Evolutionary conservation across 2,888 invertebrate species (phyloP).

Genomic region (Agrochola lota): DNA sequence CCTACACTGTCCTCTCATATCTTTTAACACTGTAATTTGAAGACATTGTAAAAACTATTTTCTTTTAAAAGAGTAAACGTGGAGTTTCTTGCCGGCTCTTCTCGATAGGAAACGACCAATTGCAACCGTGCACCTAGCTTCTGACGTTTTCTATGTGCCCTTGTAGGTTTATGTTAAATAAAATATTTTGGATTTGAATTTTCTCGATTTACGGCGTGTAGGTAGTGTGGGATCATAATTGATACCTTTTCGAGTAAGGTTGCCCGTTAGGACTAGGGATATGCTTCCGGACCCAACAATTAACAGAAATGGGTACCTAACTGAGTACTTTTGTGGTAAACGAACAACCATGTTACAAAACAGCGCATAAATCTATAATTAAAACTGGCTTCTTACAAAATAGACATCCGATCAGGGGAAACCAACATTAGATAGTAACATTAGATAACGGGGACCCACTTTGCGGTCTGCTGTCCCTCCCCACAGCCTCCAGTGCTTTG

Average conservation of each 20-base stretch:
- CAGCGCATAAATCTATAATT: not conserved
- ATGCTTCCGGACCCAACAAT: not conserved
- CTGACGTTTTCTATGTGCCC: too few relatives aligned
- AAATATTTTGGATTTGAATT: too few relatives aligned
- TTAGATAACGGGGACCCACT: slow-evolving; percentile 67
- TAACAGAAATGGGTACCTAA: not conserved
- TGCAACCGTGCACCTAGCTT: too few relatives aligned
- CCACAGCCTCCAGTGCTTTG: slow-evolving; percentile 67
- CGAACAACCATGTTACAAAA: not conserved
- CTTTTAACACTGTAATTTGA: too few relatives aligned
- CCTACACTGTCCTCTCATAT: too few relatives aligned
- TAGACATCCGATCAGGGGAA: not conserved
- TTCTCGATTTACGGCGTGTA: not conserved
- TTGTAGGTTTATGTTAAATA: too few relatives aligned
- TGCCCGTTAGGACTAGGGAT: not conserved
- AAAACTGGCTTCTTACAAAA: not conserved
- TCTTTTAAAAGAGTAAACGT: too few relatives aligned
- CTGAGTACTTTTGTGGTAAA: not conserved
- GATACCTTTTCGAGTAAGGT: not conserved
- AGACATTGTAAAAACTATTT: too few relatives aligned
- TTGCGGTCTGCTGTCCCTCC: slow-evolving; percentile 66
- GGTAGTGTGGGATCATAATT: not conserved
- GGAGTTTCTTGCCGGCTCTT: too few relatives aligned
- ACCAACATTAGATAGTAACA: slow-evolving; percentile 16
- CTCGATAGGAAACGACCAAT: too few relatives aligned